phyloP scores from a whole-genome alignment of 2,888 invertebrate genomes.

The Coenonympha glycerion region DNA sequence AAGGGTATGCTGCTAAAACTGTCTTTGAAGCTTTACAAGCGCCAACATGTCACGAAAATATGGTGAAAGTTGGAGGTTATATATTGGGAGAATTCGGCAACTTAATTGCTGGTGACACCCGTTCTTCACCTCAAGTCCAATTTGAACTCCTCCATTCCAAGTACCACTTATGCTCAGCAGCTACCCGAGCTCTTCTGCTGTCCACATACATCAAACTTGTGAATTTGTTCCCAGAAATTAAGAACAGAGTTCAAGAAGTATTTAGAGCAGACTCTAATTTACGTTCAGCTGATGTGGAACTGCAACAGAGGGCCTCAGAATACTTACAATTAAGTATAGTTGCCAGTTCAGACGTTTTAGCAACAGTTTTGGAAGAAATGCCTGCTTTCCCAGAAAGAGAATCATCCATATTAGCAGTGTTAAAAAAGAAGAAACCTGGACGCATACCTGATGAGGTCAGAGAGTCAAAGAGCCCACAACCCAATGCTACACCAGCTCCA shows the following conservation, averaged over 20 bases:
- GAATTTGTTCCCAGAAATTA: conserved; percentile 99
- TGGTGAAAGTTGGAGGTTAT: conserved; percentile 99
- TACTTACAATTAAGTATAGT: conserved; percentile 97
- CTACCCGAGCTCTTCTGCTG: conserved; percentile 95
- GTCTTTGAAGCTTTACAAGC: conserved; percentile 99
- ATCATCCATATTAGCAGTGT: conserved; percentile 96
- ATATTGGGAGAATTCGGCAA: conserved; percentile 99
- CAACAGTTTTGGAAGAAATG: conserved; percentile 99
- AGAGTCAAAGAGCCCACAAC: conserved; percentile 86
- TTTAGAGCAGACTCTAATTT: conserved; percentile 96
- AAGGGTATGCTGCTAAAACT: conserved; percentile 99
- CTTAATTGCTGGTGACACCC: conserved; percentile 97
- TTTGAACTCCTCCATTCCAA: conserved; percentile 99
- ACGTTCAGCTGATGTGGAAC: conserved; percentile 97
- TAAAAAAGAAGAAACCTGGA: conserved; percentile 99
- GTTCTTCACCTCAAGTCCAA: conserved; percentile 97
- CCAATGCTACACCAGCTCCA: conserved; percentile 60
- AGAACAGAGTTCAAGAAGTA: conserved; percentile 95
- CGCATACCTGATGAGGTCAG: conserved; percentile 92
- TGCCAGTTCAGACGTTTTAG: conserved; percentile 97
- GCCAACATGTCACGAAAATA: conserved; percentile 99
- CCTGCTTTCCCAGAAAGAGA: conserved; percentile 99
- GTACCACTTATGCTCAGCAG: conserved; percentile 97
- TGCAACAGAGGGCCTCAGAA: conserved; percentile 98
- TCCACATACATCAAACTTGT: conserved; percentile 99